phyloP scores from a whole-genome alignment of 1,140 invertebrate species.

The Alviniconcha marisindica region DNA sequence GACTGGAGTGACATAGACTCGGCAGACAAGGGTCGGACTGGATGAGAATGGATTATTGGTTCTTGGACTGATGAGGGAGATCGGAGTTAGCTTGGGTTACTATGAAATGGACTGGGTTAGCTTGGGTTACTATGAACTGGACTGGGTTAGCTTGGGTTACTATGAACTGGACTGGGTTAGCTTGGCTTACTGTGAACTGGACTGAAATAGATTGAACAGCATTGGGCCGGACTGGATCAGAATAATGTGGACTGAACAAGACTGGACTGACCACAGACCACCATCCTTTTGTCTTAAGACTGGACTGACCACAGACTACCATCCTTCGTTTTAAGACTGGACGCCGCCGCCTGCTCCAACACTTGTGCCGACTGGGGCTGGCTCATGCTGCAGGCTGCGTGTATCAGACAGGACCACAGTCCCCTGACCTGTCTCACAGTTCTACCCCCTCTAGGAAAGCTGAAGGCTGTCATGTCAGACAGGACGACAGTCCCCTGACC shows the following conservation, averaged over 20 bases:
- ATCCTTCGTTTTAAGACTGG: too few species aligned
- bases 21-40: not conserved
- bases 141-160: conserved; percentile 33
- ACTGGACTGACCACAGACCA: too few species aligned
- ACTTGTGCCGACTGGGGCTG: too few species aligned
- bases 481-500: too few species aligned
- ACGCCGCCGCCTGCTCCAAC: not conserved
- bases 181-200: conserved; percentile 21
- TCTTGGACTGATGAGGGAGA: not conserved
- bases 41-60: not conserved
- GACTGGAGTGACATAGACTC: not conserved
- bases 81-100: conserved; percentile 30
- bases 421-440: too few species aligned
- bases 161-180: conserved; percentile 30
- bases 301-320: too few species aligned
- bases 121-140: conserved; percentile 1
- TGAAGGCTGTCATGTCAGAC: too few species aligned
- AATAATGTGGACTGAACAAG: conserved; percentile 6
- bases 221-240: conserved; percentile 35
- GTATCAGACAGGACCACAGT: too few species aligned
- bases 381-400: too few species aligned
- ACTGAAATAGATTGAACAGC: conserved; percentile 9
- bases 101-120: conserved; percentile 34
- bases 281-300: too few species aligned
- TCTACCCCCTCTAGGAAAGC: too few species aligned